phyloP scores from a whole-genome alignment of 2,113 vertebrate genomes.

The Lanius ludovicianus region DNA sequence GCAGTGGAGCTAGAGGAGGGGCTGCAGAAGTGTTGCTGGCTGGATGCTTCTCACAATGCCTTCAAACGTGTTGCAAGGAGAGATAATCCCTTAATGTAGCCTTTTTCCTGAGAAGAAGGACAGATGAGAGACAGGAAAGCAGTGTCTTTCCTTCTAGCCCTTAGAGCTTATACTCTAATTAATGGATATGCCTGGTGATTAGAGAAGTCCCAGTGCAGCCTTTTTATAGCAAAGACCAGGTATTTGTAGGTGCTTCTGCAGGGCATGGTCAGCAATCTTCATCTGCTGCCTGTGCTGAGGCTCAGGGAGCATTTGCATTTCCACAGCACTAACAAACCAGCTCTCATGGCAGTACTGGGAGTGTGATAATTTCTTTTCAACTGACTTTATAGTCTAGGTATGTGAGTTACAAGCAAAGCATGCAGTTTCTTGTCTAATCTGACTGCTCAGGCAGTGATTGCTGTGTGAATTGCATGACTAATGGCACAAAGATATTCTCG shows the following conservation, averaged over 20 bases:
- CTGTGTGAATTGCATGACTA: slow-evolving; percentile 33
- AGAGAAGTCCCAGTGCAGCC: background rate
- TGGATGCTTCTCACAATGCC: accelerated
- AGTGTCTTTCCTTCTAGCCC: background rate
- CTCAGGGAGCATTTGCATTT: background rate
- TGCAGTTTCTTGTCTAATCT: slow-evolving; percentile 55
- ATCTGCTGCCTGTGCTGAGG: background rate
- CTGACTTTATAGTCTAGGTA: background rate
- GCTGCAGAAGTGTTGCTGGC: background rate
- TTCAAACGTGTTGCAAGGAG: background rate
- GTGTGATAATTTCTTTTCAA: background rate
- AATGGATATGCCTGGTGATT: background rate
- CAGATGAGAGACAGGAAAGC: background rate
- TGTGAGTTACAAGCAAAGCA: background rate
- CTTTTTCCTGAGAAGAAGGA: background rate
- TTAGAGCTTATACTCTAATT: background rate
- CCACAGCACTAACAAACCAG: background rate
- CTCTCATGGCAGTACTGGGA: background rate
- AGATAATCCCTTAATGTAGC: background rate
- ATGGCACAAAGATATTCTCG: background rate
- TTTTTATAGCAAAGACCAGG: background rate
- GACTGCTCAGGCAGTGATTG: slow-evolving; percentile 2
- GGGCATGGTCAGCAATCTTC: background rate
- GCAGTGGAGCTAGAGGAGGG: background rate
- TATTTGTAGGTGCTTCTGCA: background rate